Evolutionary conservation across 2,888 invertebrate species (phyloP).

Genomic region (Muscina levida): DNA sequence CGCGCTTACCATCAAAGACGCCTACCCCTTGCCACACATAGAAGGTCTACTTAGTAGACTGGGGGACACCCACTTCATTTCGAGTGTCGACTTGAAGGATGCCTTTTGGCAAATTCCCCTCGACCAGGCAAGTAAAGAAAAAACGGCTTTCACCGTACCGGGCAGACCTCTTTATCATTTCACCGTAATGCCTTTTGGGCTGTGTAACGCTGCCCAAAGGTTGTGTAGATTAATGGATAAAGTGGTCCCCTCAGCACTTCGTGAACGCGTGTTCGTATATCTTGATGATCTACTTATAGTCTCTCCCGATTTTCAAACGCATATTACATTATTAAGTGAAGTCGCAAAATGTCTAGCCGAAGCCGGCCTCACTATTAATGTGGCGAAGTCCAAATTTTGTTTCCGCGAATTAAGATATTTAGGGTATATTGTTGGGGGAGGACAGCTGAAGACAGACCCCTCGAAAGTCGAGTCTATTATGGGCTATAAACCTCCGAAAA

Average conservation of each 20-base stretch:
- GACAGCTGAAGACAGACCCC: slow-evolving; percentile 1
- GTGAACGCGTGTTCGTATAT: slow-evolving; percentile 50
- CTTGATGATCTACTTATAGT: slow-evolving; percentile 59
- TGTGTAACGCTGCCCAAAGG: slow-evolving; percentile 40
- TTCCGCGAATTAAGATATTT: slow-evolving; percentile 16
- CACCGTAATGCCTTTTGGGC: too few species aligned
- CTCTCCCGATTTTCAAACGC: slow-evolving; percentile 29
- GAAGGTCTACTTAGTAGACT: too few species aligned
- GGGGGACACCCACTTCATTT: too few species aligned
- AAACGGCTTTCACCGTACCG: too few species aligned
- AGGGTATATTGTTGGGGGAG: slow-evolving; percentile 28
- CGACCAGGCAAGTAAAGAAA: slow-evolving; percentile 33
- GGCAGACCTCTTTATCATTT: too few species aligned
- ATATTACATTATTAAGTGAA: not conserved
- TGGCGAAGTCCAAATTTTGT: slow-evolving; percentile 32
- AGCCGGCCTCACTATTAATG: slow-evolving; percentile 10
- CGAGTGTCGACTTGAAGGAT: too few species aligned
- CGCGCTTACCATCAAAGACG: too few species aligned
- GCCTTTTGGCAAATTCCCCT: slow-evolving; percentile 58
- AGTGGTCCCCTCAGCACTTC: slow-evolving; percentile 42
- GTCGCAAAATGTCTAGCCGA: not conserved
- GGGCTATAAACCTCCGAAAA: not conserved
- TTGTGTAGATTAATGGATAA: slow-evolving; percentile 35
- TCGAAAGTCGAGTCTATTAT: not conserved
- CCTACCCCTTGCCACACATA: too few species aligned